Base-by-base conservation (phyloP, 2,888 invertebrate genomes). In the Hypena proboscidalis region DNA sequence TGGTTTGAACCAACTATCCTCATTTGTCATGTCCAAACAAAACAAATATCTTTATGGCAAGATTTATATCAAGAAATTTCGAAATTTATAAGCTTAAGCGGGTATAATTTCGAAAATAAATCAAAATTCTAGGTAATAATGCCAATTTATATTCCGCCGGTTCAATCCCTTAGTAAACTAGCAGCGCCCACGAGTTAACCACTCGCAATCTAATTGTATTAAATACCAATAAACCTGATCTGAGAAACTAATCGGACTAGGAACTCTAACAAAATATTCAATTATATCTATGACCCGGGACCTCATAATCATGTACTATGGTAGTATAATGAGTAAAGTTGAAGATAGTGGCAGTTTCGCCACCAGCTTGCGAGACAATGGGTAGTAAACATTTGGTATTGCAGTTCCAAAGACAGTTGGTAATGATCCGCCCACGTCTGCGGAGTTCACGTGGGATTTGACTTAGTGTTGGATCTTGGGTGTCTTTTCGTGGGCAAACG, bases 361-460 rank as follows among this genome's bases (percentile, higher is more conserved):
- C 62, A 62, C 43, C 13, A 10, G 20, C 23, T 14, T 19, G 22
- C 31, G 37, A 58, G 38, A 62, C 61, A 62, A 62, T 62, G 37
- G 51, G 56, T 31, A 50, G 47, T 62, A 61, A 61, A 59, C 35
- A 40, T 32, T 32, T 52, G 45, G 58, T 61, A 40, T 61, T 61
- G 49, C 58, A 41, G 42, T 44, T 43, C 43, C 44, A 22, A 31
- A 41, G 55, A 52, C 61, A 54, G 51, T 47, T 38, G 21, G 48
- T 62, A 62, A 62, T 62, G 50, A 62, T 39, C 48, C 56, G 58
- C 58, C 61, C 43, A 60, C 60, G 21, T 1, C 3, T 4, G 2
- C 41, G 43, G 26, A 36, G 47, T 30, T 47, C 52, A 57, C 54
- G 58, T 61, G 56, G 58, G 62, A 39, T 52, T 61, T 55, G 53